A percentile compares a stretch with the other conserved stretches of the same genome.
phyloP scores from a whole-genome alignment of 2,888 invertebrate species.

The Brenthis ino region DNA sequence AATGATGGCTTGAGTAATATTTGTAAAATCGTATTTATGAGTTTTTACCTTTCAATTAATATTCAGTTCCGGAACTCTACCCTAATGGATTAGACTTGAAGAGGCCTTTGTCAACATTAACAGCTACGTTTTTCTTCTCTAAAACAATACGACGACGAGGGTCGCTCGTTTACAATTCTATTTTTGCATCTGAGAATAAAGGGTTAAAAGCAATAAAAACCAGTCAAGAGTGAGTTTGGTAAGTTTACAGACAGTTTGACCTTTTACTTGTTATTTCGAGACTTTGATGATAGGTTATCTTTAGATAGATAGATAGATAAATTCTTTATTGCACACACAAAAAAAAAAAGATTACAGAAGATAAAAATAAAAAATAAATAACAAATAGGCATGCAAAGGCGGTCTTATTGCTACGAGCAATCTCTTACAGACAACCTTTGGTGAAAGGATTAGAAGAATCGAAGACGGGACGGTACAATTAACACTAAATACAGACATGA shows the following conservation, averaged over 20 bases:
- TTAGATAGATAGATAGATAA: no score
- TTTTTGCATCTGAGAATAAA: conserved; percentile 15
- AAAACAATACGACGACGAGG: conserved; percentile 21
- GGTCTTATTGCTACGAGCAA: no score
- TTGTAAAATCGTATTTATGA: conserved; percentile 1
- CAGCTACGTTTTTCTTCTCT: conserved; percentile 19
- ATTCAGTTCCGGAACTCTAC: conserved; percentile 7
- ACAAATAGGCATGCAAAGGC: no score
- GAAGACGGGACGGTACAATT: no score
- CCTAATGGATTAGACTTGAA: conserved; percentile 19
- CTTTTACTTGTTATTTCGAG: not conserved
- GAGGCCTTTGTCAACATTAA: conserved; percentile 22
- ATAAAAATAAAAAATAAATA: no score
- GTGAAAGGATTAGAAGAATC: no score
- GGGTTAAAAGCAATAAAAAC: conserved; percentile 25
- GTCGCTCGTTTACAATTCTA: conserved; percentile 23
- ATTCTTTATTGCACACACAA: no score
- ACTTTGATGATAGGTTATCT: not conserved
- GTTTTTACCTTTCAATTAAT: not conserved
- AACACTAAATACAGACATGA: no score
- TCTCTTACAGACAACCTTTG: no score
- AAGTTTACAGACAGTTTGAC: conserved; percentile 1
- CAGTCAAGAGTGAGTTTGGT: conserved; percentile 16
- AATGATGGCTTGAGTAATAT: no score
- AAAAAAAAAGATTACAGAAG: no score